Base-by-base conservation (phyloP, 2,113 vertebrate genomes). In the Crotalus horridus region DNA sequence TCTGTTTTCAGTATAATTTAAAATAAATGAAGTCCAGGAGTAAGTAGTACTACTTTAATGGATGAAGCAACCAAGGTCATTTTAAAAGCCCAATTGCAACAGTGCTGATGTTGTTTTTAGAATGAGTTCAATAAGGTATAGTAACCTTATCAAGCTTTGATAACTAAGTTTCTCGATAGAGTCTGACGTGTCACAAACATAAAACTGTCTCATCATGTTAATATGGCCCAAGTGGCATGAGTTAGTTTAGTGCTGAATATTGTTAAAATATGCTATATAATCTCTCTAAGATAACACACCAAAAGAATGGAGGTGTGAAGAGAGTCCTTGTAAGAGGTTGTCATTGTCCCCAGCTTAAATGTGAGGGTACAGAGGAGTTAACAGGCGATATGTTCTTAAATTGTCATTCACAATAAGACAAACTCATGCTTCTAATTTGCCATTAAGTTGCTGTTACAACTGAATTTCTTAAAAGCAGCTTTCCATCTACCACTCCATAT, bases 101-200 rank as follows among this genome's bases (percentile, higher is more conserved):
- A 61, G 96, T 94, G 74, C 95, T 96, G 95, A 91, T 97, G 97
- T 97, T 97, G 96, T 97, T 98, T 98, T 98, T 98, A 98, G 97
- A 98, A 97, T 96, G 95, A 95, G 93, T 94, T 96, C 94, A 91
- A 54, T 95, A 96, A 97, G 93, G 95, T 95, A 93, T 92, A 93
- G 89, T 94, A 93, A 96, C 92, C 90, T 97, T 98, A 97, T 98
- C 97, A 96, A 95, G 94, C 95, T 96, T 95, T 93, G 95, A 94
- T 95, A 95, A 95, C 95, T 96, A 95, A 94, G 94, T 96, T 97
- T 96, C 95, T 94, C 94, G 97, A 97, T 97, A 97, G 96, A 85
- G 95, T 96, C 96, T 95, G 96, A 98, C 93, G 98, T 97, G 98
- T 97, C 96, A 97, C 94, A 94, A 97, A 98, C 96, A 98, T 97